Evolutionary conservation across 2,113 vertebrate genomes (phyloP), one percentile per base, ranked within the genome.

Genomic region (Sialia sialis): DNA sequence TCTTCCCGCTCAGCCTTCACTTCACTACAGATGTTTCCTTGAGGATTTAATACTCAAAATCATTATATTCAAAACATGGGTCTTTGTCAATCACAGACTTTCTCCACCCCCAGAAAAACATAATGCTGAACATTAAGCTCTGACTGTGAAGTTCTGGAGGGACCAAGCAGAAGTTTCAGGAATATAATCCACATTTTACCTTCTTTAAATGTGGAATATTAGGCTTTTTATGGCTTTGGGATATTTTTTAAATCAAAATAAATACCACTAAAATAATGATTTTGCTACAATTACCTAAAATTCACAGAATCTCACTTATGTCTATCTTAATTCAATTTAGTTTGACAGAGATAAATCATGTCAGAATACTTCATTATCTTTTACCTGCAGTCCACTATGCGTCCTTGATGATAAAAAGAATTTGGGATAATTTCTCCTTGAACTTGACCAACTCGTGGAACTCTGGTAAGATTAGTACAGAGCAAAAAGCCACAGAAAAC

Each of bases 401-500:
- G 98, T 89, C 98, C 99, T 96, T 99, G 99, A 95, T 99, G 99
- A 96, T 99, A 99, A 97, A 99, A 99, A 81, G 98, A 99, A 73
- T 98, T 99, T 55, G 98, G 98, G 41, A 98, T 99, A 94, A 99
- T 97, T 62, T 99, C 99, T 94, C 99, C 99, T 96, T 99, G 99
- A 97, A 99, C 98, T 9, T 98, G 97, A 84, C 99, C 99, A 62
- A 99, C 98, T 66, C 99, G 98, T 38, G 99, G 99, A 70, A 95
- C 97, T 90, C 96, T 98, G 56, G 99, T 99, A 79, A 99, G 98
- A 97, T 99, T 99, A 94, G 99, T 96, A 93, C 99, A 99, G 87
- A 99, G 98, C 86, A 99, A 98, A 97, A 98, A 99, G 75, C 99
- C 99, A 95, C 99, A 99, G 97, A 99, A 99, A 76, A 99, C 99